Percentiles rank a stretch among this genome's conserved stretches.
Conservation (phyloP, 2,888 invertebrate species). For the Drosophila affinis region DNA sequence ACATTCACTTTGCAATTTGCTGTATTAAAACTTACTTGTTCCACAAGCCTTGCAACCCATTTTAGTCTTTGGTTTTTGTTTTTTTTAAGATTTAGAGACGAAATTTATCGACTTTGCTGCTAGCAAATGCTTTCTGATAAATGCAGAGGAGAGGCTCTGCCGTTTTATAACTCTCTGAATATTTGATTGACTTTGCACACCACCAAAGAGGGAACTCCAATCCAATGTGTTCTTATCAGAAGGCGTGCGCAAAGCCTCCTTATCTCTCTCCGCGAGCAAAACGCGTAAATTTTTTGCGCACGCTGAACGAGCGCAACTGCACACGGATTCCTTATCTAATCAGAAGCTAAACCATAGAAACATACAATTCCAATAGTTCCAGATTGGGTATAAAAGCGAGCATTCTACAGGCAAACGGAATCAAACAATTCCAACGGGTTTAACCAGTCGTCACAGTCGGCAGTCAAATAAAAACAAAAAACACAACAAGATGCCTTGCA, state of each 20-base stretch:
- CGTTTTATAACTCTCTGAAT: constrained; percentile 54
- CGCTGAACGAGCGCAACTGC: constrained; percentile 47
- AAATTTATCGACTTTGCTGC: constrained; percentile 23
- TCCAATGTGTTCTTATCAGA: constrained; percentile 24
- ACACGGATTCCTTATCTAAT: constrained; percentile 58
- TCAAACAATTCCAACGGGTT: constrained; percentile 22
- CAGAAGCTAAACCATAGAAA: constrained; percentile 15
- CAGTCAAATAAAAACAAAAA: constrained; percentile 6
- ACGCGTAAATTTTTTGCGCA: constrained; percentile 36
- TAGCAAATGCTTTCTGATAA: constrained; percentile 21
- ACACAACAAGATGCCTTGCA: constrained; percentile 70
- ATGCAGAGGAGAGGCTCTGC: background rate
- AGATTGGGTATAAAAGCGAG: constrained; percentile 40
- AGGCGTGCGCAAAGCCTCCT: constrained; percentile 53
- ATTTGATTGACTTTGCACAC: constrained; percentile 60
- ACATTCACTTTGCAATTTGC: background rate
- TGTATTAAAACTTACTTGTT: constrained; percentile 60
- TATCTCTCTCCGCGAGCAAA: constrained; percentile 13
- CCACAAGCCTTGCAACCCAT: constrained; percentile 76
- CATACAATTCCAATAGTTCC: background rate
- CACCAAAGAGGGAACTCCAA: constrained; percentile 5
- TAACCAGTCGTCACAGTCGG: background rate
- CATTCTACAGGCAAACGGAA: background rate
- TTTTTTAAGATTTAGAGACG: background rate
- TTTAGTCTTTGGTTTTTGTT: constrained; percentile 23